Conservation (phyloP, 1,140 invertebrate species). For the Drosophila melanica region DNA sequence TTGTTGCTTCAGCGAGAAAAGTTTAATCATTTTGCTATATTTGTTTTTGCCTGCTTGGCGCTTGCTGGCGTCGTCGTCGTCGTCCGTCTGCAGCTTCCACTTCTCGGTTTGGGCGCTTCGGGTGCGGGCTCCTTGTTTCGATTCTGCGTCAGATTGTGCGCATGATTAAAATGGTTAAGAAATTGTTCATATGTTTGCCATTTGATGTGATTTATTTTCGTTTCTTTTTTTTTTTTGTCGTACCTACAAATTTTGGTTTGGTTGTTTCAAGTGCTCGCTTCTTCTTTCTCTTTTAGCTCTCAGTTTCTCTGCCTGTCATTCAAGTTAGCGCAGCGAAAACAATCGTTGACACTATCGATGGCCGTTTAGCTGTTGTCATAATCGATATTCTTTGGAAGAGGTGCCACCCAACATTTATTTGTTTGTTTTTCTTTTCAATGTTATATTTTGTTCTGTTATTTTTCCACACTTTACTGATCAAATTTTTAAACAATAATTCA, state of each 20-base stretch:
- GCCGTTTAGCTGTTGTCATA: not conserved
- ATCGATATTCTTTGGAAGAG: not conserved
- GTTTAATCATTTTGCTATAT: slow-evolving; percentile 93
- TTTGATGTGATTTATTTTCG: not conserved
- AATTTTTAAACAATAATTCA: not conserved
- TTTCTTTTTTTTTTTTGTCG: slow-evolving; percentile 24
- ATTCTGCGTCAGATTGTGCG: not conserved
- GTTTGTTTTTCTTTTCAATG: too few species aligned
- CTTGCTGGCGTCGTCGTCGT: slow-evolving; percentile 40
- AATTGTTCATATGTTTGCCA: slow-evolving; percentile 9
- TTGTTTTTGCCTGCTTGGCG: slow-evolving; percentile 36
- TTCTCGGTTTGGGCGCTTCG: slow-evolving; percentile 14
- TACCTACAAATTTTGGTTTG: slow-evolving; percentile 45
- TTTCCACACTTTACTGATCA: not conserved
- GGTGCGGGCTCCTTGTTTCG: slow-evolving; percentile 15
- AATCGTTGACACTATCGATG: slow-evolving; percentile 11
- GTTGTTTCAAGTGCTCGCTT: slow-evolving; percentile 40
- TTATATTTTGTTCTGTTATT: not conserved
- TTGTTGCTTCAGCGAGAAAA: slow-evolving; percentile 98
- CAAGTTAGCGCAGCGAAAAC: slow-evolving; percentile 13
- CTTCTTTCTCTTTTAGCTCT: slow-evolving; percentile 35
- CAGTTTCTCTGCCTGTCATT: slow-evolving; percentile 43
- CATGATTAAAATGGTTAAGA: slow-evolving; percentile 22
- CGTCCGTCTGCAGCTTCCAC: slow-evolving; percentile 42
- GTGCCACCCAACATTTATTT: not conserved